These are phyloP conservation scores for Morelia viridis DNA, from an alignment of 2,797 vertebrate genomes.

Conservation along the genomic window DNA sequence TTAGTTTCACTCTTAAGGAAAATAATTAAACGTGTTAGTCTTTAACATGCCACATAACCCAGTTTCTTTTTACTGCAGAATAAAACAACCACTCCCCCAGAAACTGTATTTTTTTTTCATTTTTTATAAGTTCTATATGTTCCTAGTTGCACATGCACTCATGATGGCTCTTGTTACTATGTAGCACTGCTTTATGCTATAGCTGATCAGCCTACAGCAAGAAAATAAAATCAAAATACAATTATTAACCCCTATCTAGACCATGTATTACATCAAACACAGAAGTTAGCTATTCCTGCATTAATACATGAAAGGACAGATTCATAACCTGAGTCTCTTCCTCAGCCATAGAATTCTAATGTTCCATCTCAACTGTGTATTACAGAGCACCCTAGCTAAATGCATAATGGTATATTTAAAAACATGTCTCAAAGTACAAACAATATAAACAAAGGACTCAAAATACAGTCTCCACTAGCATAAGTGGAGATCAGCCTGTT, in stretches of 20 bases:
- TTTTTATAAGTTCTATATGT: not conserved
- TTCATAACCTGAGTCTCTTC: not conserved
- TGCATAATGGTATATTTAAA: not conserved
- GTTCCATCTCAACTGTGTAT: not conserved
- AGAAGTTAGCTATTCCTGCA: not conserved
- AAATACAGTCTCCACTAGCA: not conserved
- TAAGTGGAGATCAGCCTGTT: not conserved
- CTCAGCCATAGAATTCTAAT: not conserved
- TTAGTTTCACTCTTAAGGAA: not conserved
- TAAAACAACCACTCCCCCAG: not conserved
- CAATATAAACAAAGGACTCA: not conserved
- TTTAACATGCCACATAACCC: not conserved
- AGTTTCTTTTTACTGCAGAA: not conserved
- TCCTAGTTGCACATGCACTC: not conserved
- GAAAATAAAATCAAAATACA: not conserved
- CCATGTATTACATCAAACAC: not conserved
- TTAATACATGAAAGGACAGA: not conserved
- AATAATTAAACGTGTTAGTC: not conserved
- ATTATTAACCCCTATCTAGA: not conserved
- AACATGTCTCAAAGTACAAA: not conserved
- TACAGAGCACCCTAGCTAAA: not conserved
- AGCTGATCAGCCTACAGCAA: not conserved
- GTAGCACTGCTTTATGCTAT: not conserved
- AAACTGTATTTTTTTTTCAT: not conserved
- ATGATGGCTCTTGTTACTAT: not conserved